Percentiles rank a stretch among this genome's conserved stretches.
Conservation (phyloP, 1,140 invertebrate species). For the Drosophila parvula region DNA sequence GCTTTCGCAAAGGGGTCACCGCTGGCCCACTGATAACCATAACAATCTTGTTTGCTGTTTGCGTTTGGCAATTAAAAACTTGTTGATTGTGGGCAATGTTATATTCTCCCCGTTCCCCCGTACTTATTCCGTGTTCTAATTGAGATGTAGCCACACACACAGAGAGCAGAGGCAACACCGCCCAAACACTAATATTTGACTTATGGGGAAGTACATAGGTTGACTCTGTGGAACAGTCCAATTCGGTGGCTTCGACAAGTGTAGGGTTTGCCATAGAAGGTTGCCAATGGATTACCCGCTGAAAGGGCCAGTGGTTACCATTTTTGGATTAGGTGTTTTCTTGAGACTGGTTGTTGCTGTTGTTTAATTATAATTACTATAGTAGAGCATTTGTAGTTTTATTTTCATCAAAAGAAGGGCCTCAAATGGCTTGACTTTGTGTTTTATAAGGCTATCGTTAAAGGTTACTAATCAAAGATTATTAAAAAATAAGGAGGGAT, state of each 20-base stretch:
- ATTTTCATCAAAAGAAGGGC: background rate
- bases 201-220: constrained; percentile 42
- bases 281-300: background rate
- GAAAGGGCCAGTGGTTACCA: constrained; percentile 11
- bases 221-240: constrained; percentile 3
- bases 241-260: constrained; percentile 12
- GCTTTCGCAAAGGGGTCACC: constrained; percentile 24
- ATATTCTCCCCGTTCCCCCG: background rate
- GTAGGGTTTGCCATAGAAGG: constrained; percentile 25
- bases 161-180: constrained; percentile 23
- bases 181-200: constrained; percentile 60
- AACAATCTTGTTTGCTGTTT: constrained; percentile 52
- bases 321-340: background rate
- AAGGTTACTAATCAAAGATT: background rate
- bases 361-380: background rate
- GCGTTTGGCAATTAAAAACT: constrained; percentile 66
- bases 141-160: constrained; percentile 34
- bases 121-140: constrained; percentile 22
- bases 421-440: background rate
- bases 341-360: background rate
- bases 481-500: too few relatives aligned
- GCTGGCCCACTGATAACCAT: constrained; percentile 39
- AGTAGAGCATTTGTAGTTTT: background rate
- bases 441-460: too few relatives aligned
- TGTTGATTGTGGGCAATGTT: constrained; percentile 71